phyloP scores from a whole-genome alignment of 2,888 invertebrate species.

The Apodemia zela region DNA sequence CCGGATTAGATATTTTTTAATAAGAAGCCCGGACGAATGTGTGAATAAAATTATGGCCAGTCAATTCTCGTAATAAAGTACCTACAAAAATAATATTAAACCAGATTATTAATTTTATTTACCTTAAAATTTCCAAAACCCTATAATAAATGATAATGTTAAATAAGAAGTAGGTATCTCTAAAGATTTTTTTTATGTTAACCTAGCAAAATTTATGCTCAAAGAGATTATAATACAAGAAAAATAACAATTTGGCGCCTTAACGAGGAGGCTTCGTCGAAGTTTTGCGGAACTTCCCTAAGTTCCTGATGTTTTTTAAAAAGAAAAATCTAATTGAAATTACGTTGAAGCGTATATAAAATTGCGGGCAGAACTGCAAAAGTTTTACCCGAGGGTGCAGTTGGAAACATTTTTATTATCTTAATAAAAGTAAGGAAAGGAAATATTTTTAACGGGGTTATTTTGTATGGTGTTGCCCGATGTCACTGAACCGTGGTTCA shows the following conservation, averaged over 20 bases:
- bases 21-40: too few relatives aligned
- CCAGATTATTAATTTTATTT: background rate
- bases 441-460: conserved; percentile 24
- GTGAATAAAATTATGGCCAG: too few relatives aligned
- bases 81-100: too few relatives aligned
- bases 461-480: conserved; percentile 48
- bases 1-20: too few relatives aligned
- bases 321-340: conserved; percentile 27
- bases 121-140: background rate
- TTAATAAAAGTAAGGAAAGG: conserved; percentile 42
- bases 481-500: conserved; percentile 34
- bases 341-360: conserved; percentile 26
- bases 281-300: conserved; percentile 21
- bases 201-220: conserved; percentile 16
- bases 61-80: too few relatives aligned
- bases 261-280: conserved; percentile 21
- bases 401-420: conserved; percentile 49
- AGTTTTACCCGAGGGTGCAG: conserved; percentile 42
- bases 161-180: conserved; percentile 9
- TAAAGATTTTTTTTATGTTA: conserved; percentile 7
- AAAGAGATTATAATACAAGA: conserved; percentile 20
- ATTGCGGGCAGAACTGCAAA: conserved; percentile 34
- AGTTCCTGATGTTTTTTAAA: conserved; percentile 21
- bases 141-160: conserved; percentile 5
- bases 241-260: conserved; percentile 31